phyloP scores from a whole-genome alignment of 2,797 vertebrate species.

The Pseudotriccus pelzelni region DNA sequence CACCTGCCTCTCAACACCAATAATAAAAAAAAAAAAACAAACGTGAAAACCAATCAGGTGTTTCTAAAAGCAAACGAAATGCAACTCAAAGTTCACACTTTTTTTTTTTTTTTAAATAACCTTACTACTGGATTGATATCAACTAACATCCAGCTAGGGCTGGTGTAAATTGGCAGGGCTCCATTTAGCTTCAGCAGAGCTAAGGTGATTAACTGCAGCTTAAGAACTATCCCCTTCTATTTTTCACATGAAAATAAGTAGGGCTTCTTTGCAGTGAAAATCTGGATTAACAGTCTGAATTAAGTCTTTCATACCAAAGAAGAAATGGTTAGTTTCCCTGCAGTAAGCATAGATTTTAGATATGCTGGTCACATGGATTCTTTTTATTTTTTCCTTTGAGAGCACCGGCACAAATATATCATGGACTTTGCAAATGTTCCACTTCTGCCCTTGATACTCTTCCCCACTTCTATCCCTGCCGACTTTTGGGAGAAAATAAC shows the following conservation, averaged over 20 bases:
- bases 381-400: neutral
- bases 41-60: neutral
- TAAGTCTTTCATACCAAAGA: conserved; percentile 17
- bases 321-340: neutral
- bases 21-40: rapidly evolving
- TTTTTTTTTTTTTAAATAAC: neutral
- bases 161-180: conserved; percentile 21
- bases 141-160: neutral
- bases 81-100: neutral
- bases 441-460: neutral
- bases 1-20: neutral
- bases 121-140: neutral
- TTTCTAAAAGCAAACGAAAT: neutral
- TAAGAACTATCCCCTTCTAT: conserved; percentile 60
- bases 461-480: neutral
- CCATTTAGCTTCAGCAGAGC: conserved; percentile 37
- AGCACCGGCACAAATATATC: neutral
- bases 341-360: neutral
- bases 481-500: neutral
- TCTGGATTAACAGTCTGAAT: conserved; percentile 57
- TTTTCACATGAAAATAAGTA: conserved; percentile 64
- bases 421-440: neutral
- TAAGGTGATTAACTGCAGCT: conserved; percentile 59
- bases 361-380: neutral
- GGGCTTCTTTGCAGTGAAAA: conserved; percentile 46